These are phyloP conservation scores for Eleutherodactylus coqui DNA, from an alignment of 2,797 vertebrate genomes.

Conservation along the genomic window DNA sequence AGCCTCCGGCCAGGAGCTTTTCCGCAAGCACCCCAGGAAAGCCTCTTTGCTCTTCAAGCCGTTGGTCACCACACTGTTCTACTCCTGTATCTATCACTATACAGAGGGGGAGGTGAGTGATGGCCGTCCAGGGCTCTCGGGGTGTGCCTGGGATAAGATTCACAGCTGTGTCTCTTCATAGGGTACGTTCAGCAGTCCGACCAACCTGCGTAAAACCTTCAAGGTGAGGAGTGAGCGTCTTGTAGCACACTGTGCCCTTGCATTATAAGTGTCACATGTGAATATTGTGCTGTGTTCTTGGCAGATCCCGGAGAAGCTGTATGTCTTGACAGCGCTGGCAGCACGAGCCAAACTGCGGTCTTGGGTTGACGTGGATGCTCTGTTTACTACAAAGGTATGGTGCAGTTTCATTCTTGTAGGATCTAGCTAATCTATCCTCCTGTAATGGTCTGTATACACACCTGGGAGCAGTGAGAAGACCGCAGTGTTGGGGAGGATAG, in stretches of 20 bases:
- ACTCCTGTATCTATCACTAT: conserved; percentile 96
- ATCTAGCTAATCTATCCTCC: too few relatives aligned
- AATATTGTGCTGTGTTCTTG: not conserved
- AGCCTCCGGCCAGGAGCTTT: conserved; percentile 81
- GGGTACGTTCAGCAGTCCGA: conserved; percentile 92
- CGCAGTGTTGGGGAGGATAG: too few relatives aligned
- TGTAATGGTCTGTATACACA: too few relatives aligned
- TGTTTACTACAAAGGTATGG: conserved; percentile 87
- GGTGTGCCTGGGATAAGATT: not conserved
- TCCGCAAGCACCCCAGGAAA: conserved; percentile 89
- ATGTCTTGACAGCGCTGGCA: conserved; percentile 87
- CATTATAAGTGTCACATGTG: not conserved
- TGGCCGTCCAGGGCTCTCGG: not conserved
- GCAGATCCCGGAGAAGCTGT: conserved; percentile 95
- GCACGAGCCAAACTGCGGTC: conserved; percentile 90
- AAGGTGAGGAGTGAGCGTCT: conserved; percentile 78
- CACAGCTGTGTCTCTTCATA: conserved; percentile 65
- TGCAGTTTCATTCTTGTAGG: not conserved
- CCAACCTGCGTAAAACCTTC: conserved; percentile 92
- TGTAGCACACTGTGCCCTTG: not conserved
- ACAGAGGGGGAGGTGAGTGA: conserved; percentile 83
- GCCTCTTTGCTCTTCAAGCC: conserved; percentile 95
- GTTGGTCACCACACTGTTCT: conserved; percentile 92
- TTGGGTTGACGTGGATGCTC: conserved; percentile 92
- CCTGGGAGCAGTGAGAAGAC: too few relatives aligned